Base-by-base conservation (phyloP, 2,797 vertebrate genomes). In the Gadopsis bispinosus region DNA sequence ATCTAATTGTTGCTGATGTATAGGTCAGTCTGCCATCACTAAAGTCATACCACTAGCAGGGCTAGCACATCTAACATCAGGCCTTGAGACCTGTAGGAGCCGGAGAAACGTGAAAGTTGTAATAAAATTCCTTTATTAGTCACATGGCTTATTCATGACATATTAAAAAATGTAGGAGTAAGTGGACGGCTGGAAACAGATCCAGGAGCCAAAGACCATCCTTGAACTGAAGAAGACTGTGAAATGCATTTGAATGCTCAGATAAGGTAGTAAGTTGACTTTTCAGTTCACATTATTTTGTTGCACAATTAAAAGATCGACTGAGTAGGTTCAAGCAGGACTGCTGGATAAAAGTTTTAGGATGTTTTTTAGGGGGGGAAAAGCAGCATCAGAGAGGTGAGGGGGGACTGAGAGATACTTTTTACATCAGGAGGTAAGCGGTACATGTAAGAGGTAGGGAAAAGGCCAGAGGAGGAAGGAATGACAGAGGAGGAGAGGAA, bases 381-480 rank as follows among this genome's bases (percentile, higher is more conserved):
- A 47, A 33, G 8, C n/a, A 55, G 31, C 35, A 45, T 65, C 37
- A 41, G 48, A 26, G 26, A 58, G 33, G 20, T 17, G 16, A 59
- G 31, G 20, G n/a, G 43, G 29, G 54, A 59, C 65, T 14, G 43
- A 71, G 26, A 59, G 73, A 75, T 26, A 12, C 16, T 39, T 58
- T 76, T 70, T 64, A 70, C 37, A 4, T 56, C 69, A 37, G 43
- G 47, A 67, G 41, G 29, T 69, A 75, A 73, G 59, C 67, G 47
- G 17, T 67, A 31, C 54, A 80, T 65, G 33, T 63, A 65, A 80
- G 72, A 81, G 68, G 50, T 29, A 39, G 56, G 61, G 45, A 62
- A 63, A 65, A 56, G 41, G 33, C 45, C 37, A 80, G 69, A 59
- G 48, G 56, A 71, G 64, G n/a, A 14, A 73, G 45, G 51, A 61